These are phyloP conservation scores for Eristalis intricaria DNA, from an alignment of 2,888 invertebrate species.

Conservation along the genomic window DNA sequence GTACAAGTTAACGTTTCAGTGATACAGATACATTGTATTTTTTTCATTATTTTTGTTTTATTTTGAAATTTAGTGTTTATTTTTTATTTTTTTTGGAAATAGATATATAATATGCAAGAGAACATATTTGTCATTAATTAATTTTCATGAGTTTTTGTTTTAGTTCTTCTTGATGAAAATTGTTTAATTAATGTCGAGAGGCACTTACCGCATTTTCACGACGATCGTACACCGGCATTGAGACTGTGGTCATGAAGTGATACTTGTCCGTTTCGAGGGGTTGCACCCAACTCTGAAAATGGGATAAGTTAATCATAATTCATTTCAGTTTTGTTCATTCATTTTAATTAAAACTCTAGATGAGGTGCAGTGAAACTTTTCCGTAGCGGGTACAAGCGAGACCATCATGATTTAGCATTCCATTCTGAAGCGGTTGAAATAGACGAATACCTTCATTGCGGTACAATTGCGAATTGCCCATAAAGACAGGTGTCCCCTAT, in stretches of 20 bases:
- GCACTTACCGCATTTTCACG: constrained; percentile 90
- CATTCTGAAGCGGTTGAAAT: too few relatives aligned
- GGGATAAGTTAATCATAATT: background rate
- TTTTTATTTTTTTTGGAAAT: constrained; percentile 5
- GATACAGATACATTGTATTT: constrained; percentile 55
- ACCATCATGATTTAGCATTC: too few relatives aligned
- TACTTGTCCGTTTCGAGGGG: constrained; percentile 84
- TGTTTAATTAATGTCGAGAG: background rate
- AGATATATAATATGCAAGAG: background rate
- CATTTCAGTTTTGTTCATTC: background rate
- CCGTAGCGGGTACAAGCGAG: too few relatives aligned
- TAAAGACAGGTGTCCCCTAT: too few relatives aligned
- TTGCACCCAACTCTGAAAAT: constrained; percentile 78
- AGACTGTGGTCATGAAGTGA: constrained; percentile 94
- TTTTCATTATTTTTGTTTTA: constrained; percentile 21
- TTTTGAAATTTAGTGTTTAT: background rate
- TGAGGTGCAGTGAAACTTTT: too few relatives aligned
- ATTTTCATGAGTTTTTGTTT: constrained; percentile 57
- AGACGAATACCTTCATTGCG: too few relatives aligned
- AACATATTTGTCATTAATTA: constrained; percentile 4
- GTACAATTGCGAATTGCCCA: too few relatives aligned
- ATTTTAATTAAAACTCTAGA: too few relatives aligned
- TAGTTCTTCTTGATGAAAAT: background rate
- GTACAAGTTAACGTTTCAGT: constrained; percentile 68
- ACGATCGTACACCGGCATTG: constrained; percentile 95